phyloP scores from a whole-genome alignment of 2,888 invertebrate species.

The Tipula helvola region DNA sequence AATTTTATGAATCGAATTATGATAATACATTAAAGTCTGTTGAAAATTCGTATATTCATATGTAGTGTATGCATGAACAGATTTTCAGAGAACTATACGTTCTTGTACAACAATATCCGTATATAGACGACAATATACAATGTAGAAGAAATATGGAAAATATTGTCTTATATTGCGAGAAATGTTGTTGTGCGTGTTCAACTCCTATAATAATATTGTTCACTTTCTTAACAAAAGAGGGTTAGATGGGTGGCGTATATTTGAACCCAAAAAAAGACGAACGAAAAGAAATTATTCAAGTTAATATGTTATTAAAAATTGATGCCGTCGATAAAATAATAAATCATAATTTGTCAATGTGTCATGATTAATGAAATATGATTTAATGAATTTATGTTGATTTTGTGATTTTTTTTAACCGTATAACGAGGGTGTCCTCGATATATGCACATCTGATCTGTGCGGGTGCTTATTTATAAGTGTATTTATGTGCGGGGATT shows the following conservation, averaged over 20 bases:
- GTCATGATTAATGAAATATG: neutral
- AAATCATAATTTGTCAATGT: constrained; percentile 4
- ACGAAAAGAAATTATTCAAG: neutral
- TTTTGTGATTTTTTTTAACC: neutral
- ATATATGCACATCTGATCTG: neutral
- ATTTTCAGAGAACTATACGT: neutral
- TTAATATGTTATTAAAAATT: neutral
- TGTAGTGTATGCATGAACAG: neutral
- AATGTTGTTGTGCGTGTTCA: neutral
- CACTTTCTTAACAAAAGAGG: neutral
- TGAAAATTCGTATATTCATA: neutral
- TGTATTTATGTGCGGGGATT: too few relatives aligned
- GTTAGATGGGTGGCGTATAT: neutral
- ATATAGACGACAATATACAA: neutral
- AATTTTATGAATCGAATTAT: neutral
- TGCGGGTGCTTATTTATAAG: too few relatives aligned
- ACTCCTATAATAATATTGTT: neutral
- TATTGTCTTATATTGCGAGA: neutral
- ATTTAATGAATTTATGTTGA: neutral
- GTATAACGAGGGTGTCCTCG: neutral
- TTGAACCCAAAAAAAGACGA: neutral
- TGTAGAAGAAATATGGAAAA: neutral
- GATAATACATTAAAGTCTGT: neutral
- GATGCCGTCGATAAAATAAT: neutral
- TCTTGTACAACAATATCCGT: neutral